Base-by-base conservation (phyloP, 2,888 invertebrate species). In the Oegoconia quadripuncta region DNA sequence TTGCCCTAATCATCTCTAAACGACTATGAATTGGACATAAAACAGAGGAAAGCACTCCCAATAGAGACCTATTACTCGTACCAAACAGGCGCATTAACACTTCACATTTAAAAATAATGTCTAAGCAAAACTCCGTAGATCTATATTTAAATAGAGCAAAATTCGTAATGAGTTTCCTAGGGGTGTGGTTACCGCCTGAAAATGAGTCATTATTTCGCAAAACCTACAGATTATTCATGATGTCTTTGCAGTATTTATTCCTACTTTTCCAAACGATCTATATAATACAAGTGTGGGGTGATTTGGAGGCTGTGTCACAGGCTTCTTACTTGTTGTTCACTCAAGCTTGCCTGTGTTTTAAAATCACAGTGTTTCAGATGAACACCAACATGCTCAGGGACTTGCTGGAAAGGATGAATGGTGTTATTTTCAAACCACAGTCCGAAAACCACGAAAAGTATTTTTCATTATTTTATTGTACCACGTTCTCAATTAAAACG, bases 311-410 rank as follows among this genome's bases (percentile, higher is more conserved):
- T 1, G 74, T 84, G 0, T 81, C 75, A 0, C 75, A 84, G 39
- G 77, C 83, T 0, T 80, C 71, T 0, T 80, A 83, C 25, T 34
- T 87, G 33, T 48, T 81, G 2, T 83, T 86, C 45, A 84, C 86
- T 0, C 81, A 86, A 42, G 82, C 86, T 1, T 78, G 79, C 42
- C 66, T 86, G 7, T 86, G 86, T 47, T 73, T 81, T 13, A 86
- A 86, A 67, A 54, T 86, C 0, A 72, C 81, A 0, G 68, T 81
- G 18, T 68, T 84, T 43, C 74, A 75, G 23, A 38, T 70, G 0
- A 83, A 83, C 36, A 64, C 67, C 27, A 48, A 50, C 3, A 57
- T 61, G 39, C 48, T 82, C 2, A 62, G 55, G 28, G 56, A 70
- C 1, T 48, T 86, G 9, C 36, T 82, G 22, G 40, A 25, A 15